These are phyloP conservation scores for Eurypyga helias DNA, from an alignment of 2,113 vertebrate species.

Conservation along the genomic window DNA sequence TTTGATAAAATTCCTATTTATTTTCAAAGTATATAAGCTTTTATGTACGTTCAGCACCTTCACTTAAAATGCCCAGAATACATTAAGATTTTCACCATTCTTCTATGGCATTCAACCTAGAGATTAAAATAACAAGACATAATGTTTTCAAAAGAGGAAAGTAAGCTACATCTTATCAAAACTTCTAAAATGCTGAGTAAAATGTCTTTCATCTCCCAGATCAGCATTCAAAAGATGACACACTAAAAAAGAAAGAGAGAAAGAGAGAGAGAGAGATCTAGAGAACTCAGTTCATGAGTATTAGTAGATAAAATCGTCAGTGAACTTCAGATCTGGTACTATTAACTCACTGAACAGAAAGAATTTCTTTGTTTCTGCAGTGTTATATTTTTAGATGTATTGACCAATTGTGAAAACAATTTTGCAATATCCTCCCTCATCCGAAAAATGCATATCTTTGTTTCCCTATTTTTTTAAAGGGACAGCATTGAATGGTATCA, in stretches of 20 bases:
- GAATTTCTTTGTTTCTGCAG: background rate
- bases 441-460: background rate
- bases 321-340: background rate
- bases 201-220: background rate
- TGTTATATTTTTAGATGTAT: slow-evolving; percentile 15
- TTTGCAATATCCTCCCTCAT: slow-evolving; percentile 43
- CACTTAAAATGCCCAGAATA: background rate
- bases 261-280: background rate
- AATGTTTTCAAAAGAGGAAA: background rate
- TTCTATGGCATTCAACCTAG: background rate
- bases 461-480: slow-evolving; percentile 40
- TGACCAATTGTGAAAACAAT: slow-evolving; percentile 27
- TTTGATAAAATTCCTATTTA: background rate
- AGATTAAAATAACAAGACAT: background rate
- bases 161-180: background rate
- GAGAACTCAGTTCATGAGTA: background rate
- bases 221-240: background rate
- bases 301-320: background rate
- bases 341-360: background rate
- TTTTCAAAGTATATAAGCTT: background rate
- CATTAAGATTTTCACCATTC: background rate
- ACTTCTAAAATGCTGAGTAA: background rate
- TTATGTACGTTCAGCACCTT: background rate
- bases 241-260: background rate
- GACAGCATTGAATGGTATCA: background rate